Evolutionary conservation across 2,113 vertebrate species (phyloP), one percentile per base, ranked within the genome.

Genomic region (Rousettus leschenaultii): DNA sequence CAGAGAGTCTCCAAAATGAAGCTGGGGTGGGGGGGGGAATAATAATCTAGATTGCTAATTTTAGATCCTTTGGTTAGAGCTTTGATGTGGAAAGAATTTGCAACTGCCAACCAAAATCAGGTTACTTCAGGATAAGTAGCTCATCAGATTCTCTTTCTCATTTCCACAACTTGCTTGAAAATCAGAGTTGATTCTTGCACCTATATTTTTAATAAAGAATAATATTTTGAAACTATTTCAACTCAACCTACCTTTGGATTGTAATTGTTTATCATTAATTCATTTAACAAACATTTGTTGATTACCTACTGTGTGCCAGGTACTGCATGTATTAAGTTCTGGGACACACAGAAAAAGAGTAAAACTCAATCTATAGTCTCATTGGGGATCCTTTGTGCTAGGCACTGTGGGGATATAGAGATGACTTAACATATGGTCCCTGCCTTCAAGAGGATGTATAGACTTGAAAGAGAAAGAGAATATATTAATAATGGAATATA

Each of bases 161-260:
- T 80, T 90, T 91, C 19, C 11, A 45, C 15, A 91, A n/a, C 12
- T 87, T 57, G 13, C 8, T 80, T 75, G 24, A 91, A 90, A 94
- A 71, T 71, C 1, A 43, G 61, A 84, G 24, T 88, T 94, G 33
- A 57, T 59, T n/a, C 13, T 55, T 94, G 43, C 6, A 6, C 19
- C 40, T 66, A n/a, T 22, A 13, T 63, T 94, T 93, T 94, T 43
- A 21, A 92, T 15, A 55, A 84, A 43, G 9, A 66, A 78, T 35
- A n/a, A 63, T 53, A 80, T 24, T 73, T 82, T 92, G 8, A 91
- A 33, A 75, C 84, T 83, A 73, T 94, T 94, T 74, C 9, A 94
- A 51, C 8, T 70, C 59, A 78, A 11, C 33, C 24, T 85, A 80
- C 16, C 22, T 66, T 96, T 71, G 6, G 28, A 77, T 71, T 79